Base-by-base conservation (phyloP, 2,797 vertebrate genomes). In the Neosilurus mollespiculum region DNA sequence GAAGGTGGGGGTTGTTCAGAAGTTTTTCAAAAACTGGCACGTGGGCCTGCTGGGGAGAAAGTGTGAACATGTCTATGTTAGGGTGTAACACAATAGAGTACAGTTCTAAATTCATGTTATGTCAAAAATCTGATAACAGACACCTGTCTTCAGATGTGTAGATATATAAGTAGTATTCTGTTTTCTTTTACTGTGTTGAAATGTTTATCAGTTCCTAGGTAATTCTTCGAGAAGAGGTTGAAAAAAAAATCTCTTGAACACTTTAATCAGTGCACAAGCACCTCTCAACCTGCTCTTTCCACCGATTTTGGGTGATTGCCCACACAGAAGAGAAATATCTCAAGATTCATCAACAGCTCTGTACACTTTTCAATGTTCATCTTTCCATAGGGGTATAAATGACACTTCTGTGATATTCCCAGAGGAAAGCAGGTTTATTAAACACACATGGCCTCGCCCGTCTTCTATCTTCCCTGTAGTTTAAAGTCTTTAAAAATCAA, bases 401-500 rank as follows among this genome's bases (percentile, higher is more conserved):
- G 10, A 56, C 34, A 43, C 11, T 64, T 78, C 69, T 34, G 14
- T n/a, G 54, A 49, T 72, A 49, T 59, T 84, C 64, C 82, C 62
- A 81, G 54, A 65, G 67, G 49, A 24, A 73, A 24, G 54, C 72
- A 67, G 69, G 9, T 58, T 83, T 86, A 91, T 91, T 78, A 89
- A 87, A 91, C 91, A 89, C 90, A 93, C 82, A 85, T n/a, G 20
- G 53, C 72, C 73, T 76, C 80, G 84, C 81, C 80, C 82, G 72
- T 87, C 84, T 76, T 69, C 1, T 51, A 2, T 16, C 81, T 86
- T 81, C 62, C 2, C n/a, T 54, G n/a, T 58, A 24, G 51, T 73
- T 81, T 14, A 34, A 67, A 81, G 84, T 91, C 88, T 89, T 92
- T 90, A 91, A 86, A 86, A 91, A 90, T 91, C 90, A 88, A 90